Base-by-base conservation (phyloP, 53 echinoderm and acorn worm species). In the Crossaster papposus region DNA sequence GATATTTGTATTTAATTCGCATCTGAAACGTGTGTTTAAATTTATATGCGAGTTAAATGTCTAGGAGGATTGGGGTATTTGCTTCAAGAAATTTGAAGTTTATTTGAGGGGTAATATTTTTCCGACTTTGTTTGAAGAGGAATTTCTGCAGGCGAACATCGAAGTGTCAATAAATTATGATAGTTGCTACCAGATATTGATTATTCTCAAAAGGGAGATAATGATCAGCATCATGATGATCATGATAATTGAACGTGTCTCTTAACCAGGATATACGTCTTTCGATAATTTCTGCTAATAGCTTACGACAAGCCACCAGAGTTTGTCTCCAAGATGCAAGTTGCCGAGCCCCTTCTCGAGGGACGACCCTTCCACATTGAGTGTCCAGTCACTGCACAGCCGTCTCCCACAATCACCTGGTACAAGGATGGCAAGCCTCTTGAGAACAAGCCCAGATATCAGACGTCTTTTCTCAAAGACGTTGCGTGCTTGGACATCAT, bases 371-470 rank as follows among this genome's bases (percentile, higher is more conserved):
- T 85, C 37, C 81, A 81, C 77, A 90, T 94, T 36, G 85, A 83
- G 26, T 89, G 88, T 34, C 85, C 89, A 35, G 92, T 94, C 38
- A 53, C 90, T 1, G 94, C 92, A 28, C 65, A 94, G 55, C 94
- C 94, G 54, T 54, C 84, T 72, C 94, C 94, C 2, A 70, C 87
- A 22, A 90, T 92, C 81, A 70, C 92, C 0, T 94, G 94, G 94
- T 94, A 92, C 88, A 94, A 92, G 80, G 94, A 94, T 50, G 88
- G 90, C 28, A 54, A 78, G 30, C 93, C 93, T 4, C 86, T 96
- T 8, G 78, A 78, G 51, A 90, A 72, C 51, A 81, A 89, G 51
- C 93, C 90, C 1, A 83, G 91, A 31, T 95, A 78, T 62, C 76
- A 78, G 70, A 74, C 89, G 4, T 58, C 70, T 8, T 79, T 78